Base-by-base conservation (phyloP, 2,888 invertebrate species). In the Sicus ferrugineus region DNA sequence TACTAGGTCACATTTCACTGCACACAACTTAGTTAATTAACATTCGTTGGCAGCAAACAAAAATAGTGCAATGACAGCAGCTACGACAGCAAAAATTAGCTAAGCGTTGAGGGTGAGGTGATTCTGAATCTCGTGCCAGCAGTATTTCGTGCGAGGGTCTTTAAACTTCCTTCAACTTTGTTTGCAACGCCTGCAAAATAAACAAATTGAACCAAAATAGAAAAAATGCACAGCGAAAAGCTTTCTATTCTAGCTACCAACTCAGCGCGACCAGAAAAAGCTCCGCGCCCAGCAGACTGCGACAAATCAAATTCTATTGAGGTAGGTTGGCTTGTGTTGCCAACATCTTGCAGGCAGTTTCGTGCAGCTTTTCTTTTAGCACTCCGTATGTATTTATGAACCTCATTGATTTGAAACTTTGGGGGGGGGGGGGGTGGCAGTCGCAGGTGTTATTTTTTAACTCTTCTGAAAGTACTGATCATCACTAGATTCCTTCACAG, bases 91-190 rank as follows among this genome's bases (percentile, higher is more conserved):
- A n/a, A n/a, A n/a, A n/a, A n/a, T n/a, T n/a, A n/a, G n/a, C n/a
- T n/a, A n/a, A n/a, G n/a, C n/a, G n/a, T n/a, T n/a, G n/a, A n/a
- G n/a, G n/a, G n/a, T n/a, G n/a, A n/a, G 38, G 11, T 38, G 34
- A 38, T 38, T 23, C n/a, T 14, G 19, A 19, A 21, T 21, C 2
- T 59, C 14, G n/a, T 31, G 64, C 50, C 31, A 50, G 30, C 50
- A 64, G 50, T 7, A 34, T 61, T 61, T 61, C 26, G 19, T 30
- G n/a, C 38, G 59, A 58, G 50, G 68, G 66, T 70, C 52, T 71
- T 50, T 74, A 72, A 72, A 74, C 73, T 69, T 69, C 73, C 74
- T 74, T 74, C 70, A 74, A 74, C 73, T 68, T 38, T 56, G 48
- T 56, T 30, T 6, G 54, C 26, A 31, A 62, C 26, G n/a, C 3